Conservation (phyloP, 2,888 invertebrate species). For the Tryphoninae sp. region DNA sequence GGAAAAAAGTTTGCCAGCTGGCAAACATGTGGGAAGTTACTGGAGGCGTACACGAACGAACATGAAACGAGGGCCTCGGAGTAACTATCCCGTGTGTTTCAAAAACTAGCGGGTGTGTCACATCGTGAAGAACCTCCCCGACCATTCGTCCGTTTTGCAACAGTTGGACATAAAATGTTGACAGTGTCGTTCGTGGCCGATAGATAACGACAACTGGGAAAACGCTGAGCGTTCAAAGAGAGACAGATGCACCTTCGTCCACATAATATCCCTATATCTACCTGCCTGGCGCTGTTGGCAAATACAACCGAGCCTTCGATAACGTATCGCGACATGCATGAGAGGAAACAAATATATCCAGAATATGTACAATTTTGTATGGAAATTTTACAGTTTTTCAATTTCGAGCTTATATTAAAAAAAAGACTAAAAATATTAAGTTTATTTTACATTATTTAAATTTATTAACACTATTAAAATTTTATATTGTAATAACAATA, state of each 20-base stretch:
- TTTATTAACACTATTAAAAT: no score
- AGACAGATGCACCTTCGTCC: background rate
- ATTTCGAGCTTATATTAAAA: no score
- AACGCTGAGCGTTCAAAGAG: background rate
- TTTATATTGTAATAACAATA: no score
- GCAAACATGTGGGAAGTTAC: background rate
- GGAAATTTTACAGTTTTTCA: no score
- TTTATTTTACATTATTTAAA: no score
- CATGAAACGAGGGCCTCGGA: constrained; percentile 1
- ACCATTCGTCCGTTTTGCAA: background rate
- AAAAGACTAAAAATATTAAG: no score
- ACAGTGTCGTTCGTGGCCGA: constrained; percentile 23
- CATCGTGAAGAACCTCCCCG: constrained; percentile 20
- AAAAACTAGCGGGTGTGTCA: constrained; percentile 18
- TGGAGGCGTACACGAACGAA: background rate
- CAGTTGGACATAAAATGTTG: constrained; percentile 33
- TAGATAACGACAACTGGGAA: background rate
- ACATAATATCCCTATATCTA: background rate
- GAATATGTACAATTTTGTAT: no score
- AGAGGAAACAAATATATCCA: no score
- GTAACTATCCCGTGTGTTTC: background rate
- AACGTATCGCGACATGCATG: no score
- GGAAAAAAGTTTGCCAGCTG: background rate
- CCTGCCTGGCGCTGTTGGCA: background rate
- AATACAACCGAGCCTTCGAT: background rate